Conservation (phyloP, 1,140 invertebrate genomes). For the Teleopsis dalmanni region DNA sequence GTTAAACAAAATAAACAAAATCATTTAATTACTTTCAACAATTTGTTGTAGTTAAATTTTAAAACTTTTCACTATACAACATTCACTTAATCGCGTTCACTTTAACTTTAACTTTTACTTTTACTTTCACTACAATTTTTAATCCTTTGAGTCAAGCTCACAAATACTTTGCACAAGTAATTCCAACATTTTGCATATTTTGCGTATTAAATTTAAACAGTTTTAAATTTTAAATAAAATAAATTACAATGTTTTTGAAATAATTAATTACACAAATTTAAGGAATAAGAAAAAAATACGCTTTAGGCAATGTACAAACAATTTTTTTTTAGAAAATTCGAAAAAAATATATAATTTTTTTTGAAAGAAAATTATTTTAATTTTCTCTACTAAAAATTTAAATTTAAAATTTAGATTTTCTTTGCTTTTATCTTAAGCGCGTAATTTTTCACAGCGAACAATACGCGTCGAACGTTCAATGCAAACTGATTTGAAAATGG, state of each 20-base stretch:
- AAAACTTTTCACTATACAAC: too few species aligned
- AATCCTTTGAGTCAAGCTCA: slow-evolving; percentile 9
- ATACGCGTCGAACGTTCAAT: slow-evolving; percentile 5
- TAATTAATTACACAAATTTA: not conserved
- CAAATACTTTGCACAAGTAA: slow-evolving; percentile 2
- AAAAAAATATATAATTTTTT: too few species aligned
- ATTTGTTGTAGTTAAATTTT: too few species aligned
- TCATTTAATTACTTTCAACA: too few species aligned
- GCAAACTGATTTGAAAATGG: slow-evolving; percentile 3
- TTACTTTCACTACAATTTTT: too few species aligned
- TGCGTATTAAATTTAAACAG: not conserved
- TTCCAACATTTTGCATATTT: slow-evolving; percentile 3
- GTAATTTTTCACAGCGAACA: not conserved
- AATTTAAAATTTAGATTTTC: slow-evolving; percentile 1
- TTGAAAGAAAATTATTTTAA: too few species aligned
- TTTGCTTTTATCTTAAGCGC: not conserved
- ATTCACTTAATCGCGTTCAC: too few species aligned
- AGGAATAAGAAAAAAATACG: not conserved
- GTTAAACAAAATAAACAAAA: too few species aligned
- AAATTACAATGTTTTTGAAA: not conserved
- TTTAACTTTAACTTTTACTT: too few species aligned
- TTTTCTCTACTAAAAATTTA: not conserved
- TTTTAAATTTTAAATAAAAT: not conserved
- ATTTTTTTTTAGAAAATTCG: not conserved
- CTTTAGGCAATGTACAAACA: too few species aligned